Base-by-base conservation (phyloP, 2,113 vertebrate genomes). In the Gopherus flavomarginatus region DNA sequence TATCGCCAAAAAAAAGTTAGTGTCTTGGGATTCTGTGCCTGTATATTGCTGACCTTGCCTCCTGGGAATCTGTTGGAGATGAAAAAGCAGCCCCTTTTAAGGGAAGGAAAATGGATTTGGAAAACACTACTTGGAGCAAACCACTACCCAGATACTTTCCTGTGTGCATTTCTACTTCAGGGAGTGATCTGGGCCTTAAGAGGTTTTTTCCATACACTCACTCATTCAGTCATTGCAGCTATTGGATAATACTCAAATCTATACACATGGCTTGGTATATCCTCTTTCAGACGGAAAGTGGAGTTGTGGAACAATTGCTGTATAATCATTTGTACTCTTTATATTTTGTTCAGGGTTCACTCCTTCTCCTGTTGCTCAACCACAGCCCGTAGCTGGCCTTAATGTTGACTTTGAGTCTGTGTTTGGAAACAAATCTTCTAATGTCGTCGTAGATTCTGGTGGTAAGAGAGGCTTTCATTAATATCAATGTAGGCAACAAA, bases 351-450 rank as follows among this genome's bases (percentile, higher is more conserved):
- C 96, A 99, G 99, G 99, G 94, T 99, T 99, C 95, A 98, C 98
- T 53, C 98, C 98, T 79, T 99, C 99, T 96, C 98, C 99, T 81
- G 98, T 99, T 94, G 97, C 98, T 96, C 99, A 99, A 65, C 97
- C 98, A 84, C 99, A 99, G 95, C 98, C 98, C 92, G 98, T 99
- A 90, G 92, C 97, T 97, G 98, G 99, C 98, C 99, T 99, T 98
- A 99, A 99, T 89, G 99, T 99, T 84, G 99, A 99, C 98, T 99
- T 99, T 97, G 99, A 99, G 96, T 99, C 99, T 5, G 99, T 99
- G 85, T 99, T 99, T 97, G 99, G 99, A 98, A 99, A 99, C 98
- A 99, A 99, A 97, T 98, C 99, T 94, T 98, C 99, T 94, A 99
- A 98, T 62, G 94, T 98, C 94, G 97, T 98, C 96, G 92, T 99